Evolutionary conservation across 1,140 invertebrate genomes (phyloP).

Genomic region (Vanessa tameamea): DNA sequence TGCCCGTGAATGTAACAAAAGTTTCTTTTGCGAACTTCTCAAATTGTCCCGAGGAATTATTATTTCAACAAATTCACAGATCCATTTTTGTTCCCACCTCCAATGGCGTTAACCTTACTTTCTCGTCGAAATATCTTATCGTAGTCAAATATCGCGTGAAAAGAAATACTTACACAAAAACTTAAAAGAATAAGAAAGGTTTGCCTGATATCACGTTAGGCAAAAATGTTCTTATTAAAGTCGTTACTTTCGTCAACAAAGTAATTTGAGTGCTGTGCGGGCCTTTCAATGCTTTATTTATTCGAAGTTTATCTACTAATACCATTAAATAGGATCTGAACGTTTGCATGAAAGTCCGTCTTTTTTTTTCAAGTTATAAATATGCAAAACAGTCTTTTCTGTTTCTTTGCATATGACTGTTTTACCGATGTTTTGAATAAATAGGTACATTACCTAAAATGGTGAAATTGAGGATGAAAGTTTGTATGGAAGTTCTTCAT

Average conservation of each 20-base stretch:
- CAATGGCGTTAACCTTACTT: constrained; percentile 11
- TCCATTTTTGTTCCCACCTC: constrained; percentile 22
- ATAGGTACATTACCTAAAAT: too few species aligned
- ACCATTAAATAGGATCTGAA: too few species aligned
- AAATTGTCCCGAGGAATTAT: constrained; percentile 27
- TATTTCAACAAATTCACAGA: constrained; percentile 29
- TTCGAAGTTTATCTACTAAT: background rate
- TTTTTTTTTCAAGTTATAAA: background rate
- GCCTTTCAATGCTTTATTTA: background rate
- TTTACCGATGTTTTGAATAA: too few species aligned
- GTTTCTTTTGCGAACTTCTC: constrained; percentile 24
- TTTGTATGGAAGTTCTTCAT: too few species aligned
- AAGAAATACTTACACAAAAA: background rate
- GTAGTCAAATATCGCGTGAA: constrained; percentile 5
- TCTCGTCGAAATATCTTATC: constrained; percentile 9
- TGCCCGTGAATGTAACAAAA: constrained; percentile 24
- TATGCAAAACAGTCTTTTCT: too few species aligned
- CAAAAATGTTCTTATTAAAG: constrained; percentile 8
- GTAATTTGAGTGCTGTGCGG: background rate
- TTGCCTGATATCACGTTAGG: background rate
- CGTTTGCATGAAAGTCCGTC: too few species aligned
- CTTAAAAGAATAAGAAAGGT: constrained; percentile 2
- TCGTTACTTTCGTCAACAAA: background rate
- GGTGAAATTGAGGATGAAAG: too few species aligned
- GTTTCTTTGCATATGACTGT: too few species aligned